Evolutionary conservation across 37 sponge, comb jelly and placozoan species (phyloP), one percentile per base, ranked within the genome.

Genomic region (Hormiphora californensis): DNA sequence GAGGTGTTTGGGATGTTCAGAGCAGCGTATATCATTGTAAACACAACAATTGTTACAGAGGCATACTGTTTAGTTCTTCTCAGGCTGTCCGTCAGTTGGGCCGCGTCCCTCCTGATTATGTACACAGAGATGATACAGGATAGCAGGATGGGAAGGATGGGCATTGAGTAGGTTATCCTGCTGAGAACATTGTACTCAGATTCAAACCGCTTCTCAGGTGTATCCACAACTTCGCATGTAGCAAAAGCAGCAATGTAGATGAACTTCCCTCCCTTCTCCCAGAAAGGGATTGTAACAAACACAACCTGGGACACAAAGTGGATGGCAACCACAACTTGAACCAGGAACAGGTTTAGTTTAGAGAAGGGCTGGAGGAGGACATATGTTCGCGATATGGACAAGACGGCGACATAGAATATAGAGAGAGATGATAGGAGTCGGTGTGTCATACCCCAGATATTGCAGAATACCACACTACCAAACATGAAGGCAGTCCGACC

Each of bases 401-500:
- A 28, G 23, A 73, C 81, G 23, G 81, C 81, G 17, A 73, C 81
- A 73, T 33, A 73, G 81, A 73, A 73, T 23, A 73, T 73, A 19
- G 46, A 43, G 81, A 73, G 81, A 73, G 81, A 27, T 4, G 81
- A 73, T 8, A 73, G 46, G 41, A 73, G 81, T 3, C 81, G 81
- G 39, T 73, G 81, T 4, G 9, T 40, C 35, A 73, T 46, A 73
- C 81, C 81, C 81, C 81, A 73, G 21, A 73, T 73, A 46, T 73
- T 73, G 43, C 81, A 73, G 25, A 43, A 73, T 0, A 73, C 81
- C 46, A 0, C 81, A 33, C 35, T 33, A 1, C 27, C n/a, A 33
- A 73, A 73, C 44, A 73, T 40, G 44, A 41, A 0, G 38, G 40
- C 46, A 1, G 40, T n/a, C 1, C 81, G 41, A 12, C 35, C 28